Evolutionary conservation across 2,797 vertebrate genomes (phyloP), one percentile per base, ranked within the genome.

Genomic region (Enteromius trimaculatus): DNA sequence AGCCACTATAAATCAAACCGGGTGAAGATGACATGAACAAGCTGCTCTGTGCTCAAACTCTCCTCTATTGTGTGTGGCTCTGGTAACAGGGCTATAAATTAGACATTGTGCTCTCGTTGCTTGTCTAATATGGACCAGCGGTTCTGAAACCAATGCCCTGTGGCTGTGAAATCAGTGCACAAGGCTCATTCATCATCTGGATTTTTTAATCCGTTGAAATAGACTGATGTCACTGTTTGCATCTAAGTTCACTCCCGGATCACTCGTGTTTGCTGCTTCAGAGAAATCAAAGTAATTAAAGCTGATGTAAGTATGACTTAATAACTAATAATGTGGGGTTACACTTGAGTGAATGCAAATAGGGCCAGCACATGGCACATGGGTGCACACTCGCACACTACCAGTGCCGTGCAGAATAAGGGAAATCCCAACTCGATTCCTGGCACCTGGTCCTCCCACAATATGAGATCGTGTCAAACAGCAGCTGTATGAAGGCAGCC

Each of bases 31-130:
- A 85, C 84, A 81, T 11, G 39, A 70, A 42, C 80, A 85, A 58
- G 68, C 75, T 85, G 80, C 75, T 82, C 49, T 78, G 37, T 72
- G 81, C 75, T 82, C 84, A 77, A 69, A 62, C 81, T 60, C 65
- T 69, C 29, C 64, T 70, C 64, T 60, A 68, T 55, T 69, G 19
- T 70, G 62, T 23, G 16, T 62, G 31, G 23, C 39, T 81, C 39
- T 71, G 53, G 71, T 81, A 68, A 72, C 51, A 53, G 68, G 21
- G 37, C 79, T 85, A 86, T 88, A 86, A 88, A 88, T 88, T 83
- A 84, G 51, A 86, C 80, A 49, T 23, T 44, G 31, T 44, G 26
- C 60, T 74, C 76, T 86, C 81, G 78, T 76, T 86, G 51, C 65
- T 55, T 23, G 75, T 68, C 39, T 55, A 77, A 87, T 80, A 84